A percentile compares a stretch with the other conserved stretches of the same genome.
phyloP scores from a whole-genome alignment of 2,888 invertebrate genomes.

The Protonemura montana region DNA sequence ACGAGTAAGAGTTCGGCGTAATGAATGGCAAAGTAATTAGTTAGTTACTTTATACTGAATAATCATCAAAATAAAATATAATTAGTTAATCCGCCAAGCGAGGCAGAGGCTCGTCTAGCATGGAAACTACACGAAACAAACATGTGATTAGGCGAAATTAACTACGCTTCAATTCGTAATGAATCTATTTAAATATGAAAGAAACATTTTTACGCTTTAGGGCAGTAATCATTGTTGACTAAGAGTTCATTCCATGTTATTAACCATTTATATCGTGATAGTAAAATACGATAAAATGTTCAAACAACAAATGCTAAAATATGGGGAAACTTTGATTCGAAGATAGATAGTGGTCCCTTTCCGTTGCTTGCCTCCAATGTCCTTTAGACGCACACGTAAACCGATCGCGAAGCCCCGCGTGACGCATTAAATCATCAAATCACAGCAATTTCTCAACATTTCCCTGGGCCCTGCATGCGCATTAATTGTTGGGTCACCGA shows the following conservation, averaged over 20 bases:
- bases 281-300: background rate
- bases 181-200: background rate
- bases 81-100: background rate
- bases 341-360: background rate
- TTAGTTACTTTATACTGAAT: background rate
- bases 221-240: background rate
- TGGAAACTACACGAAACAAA: background rate
- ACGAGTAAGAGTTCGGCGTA: background rate
- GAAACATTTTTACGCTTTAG: background rate
- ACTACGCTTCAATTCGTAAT: background rate
- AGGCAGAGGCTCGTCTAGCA: background rate
- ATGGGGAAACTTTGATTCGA: background rate
- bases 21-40: background rate
- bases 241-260: background rate
- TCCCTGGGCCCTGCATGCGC: too few species aligned
- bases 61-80: background rate
- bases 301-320: background rate
- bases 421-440: too few species aligned
- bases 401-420: too few species aligned
- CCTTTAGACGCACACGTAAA: too few species aligned
- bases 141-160: slow-evolving; percentile 5
- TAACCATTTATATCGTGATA: slow-evolving; percentile 2
- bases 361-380: too few species aligned
- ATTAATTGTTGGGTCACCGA: too few species aligned
- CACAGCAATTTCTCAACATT: too few species aligned